A percentile compares a stretch with the other conserved stretches of the same genome.
phyloP scores from a whole-genome alignment of 2,113 vertebrate genomes.

The Aepyceros melampus region DNA sequence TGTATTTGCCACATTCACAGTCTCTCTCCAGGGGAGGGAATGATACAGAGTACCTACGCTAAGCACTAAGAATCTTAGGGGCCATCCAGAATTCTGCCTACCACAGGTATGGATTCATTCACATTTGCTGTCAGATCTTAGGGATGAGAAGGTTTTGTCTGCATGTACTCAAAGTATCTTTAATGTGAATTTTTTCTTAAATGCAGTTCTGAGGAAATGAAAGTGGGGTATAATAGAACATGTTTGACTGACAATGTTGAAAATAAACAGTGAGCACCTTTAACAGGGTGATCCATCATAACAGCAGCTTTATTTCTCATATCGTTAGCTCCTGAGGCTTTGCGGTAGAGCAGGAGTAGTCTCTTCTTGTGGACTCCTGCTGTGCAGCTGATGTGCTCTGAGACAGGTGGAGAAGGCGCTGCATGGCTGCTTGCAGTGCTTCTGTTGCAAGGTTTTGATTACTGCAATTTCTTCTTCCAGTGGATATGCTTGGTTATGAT shows the following conservation, averaged over 20 bases:
- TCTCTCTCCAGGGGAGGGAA: background rate
- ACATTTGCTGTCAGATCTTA: background rate
- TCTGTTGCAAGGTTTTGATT: slow-evolving; percentile 70
- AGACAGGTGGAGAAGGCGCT: slow-evolving; percentile 59
- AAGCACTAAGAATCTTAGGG: background rate
- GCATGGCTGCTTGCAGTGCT: slow-evolving; percentile 68
- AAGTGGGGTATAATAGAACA: slow-evolving; percentile 67
- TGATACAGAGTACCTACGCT: rapidly evolving
- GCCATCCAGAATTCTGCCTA: background rate
- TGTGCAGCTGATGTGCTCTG: slow-evolving; percentile 67
- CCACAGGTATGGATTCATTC: background rate
- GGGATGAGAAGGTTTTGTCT: background rate
- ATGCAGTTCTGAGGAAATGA: slow-evolving; percentile 55
- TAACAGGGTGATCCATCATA: slow-evolving; percentile 76
- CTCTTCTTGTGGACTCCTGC: slow-evolving; percentile 69
- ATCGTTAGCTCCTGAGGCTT: slow-evolving; percentile 73
- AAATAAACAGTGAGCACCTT: slow-evolving; percentile 77
- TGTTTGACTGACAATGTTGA: slow-evolving; percentile 73
- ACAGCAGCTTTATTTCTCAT: slow-evolving; percentile 75
- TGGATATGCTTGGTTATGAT: slow-evolving; percentile 65
- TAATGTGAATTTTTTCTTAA: background rate
- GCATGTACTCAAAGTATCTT: background rate
- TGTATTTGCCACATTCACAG: no score
- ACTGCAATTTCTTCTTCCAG: slow-evolving; percentile 66
- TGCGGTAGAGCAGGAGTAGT: slow-evolving; percentile 63